Percentiles rank a stretch among this genome's conserved stretches.
phyloP scores from a whole-genome alignment of 23 tunicate species.

The Ciona savignyi region DNA sequence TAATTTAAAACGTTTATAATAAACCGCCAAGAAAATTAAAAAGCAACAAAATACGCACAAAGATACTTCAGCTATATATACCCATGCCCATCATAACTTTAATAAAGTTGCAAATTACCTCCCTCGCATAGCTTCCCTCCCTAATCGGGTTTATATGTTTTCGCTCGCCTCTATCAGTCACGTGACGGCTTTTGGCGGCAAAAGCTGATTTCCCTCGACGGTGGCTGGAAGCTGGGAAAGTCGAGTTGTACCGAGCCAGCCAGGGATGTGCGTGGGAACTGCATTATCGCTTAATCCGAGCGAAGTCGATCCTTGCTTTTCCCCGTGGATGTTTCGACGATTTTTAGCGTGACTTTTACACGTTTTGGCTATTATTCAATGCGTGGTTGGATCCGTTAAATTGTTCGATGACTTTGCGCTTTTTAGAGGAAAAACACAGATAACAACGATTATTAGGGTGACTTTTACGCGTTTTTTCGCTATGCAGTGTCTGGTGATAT shows the following conservation, averaged over 20 bases:
- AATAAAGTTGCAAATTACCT: neutral
- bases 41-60: no score
- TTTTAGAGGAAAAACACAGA: no score
- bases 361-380: no score
- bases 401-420: no score
- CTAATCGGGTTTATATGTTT: neutral
- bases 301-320: neutral
- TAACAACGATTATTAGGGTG: no score
- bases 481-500: no score
- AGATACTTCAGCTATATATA: no score
- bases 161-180: neutral
- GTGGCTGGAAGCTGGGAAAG: neutral
- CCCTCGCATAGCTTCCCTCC: neutral
- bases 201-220: neutral
- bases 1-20: no score
- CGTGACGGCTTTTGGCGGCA: neutral
- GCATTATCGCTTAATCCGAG: neutral
- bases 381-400: no score
- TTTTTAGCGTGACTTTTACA: neutral
- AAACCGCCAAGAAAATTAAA: no score
- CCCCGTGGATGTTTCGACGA: neutral
- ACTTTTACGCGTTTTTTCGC: no score
- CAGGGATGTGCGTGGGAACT: neutral
- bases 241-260: neutral
- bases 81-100: no score